A percentile compares a stretch with the other conserved stretches of the same genome.
phyloP scores from a whole-genome alignment of 2,797 vertebrate genomes.

The Parauchenoglanis ngamensis region DNA sequence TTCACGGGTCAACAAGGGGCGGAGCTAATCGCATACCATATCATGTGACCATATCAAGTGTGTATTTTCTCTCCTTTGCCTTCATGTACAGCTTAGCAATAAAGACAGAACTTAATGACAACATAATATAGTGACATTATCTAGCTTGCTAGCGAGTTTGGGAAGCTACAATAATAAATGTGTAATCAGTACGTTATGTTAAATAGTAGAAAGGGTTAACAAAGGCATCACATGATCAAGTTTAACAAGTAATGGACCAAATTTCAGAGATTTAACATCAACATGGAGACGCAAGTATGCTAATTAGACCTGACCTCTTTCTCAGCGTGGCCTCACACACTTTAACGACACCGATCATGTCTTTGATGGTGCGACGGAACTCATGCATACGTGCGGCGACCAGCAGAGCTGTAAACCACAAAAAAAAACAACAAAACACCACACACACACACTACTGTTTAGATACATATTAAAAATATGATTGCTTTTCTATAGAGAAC shows the following conservation, averaged over 20 bases:
- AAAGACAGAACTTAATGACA: background rate
- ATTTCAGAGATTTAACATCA: background rate
- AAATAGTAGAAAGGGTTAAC: background rate
- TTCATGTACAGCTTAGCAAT: background rate
- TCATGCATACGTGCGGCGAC: slow-evolving; percentile 94
- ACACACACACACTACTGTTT: background rate
- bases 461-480: background rate
- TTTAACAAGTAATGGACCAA: background rate
- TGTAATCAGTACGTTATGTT: background rate
- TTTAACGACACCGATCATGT: slow-evolving; percentile 92
- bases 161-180: background rate
- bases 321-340: slow-evolving; percentile 92
- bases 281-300: background rate
- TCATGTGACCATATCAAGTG: too few species aligned
- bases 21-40: background rate
- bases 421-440: background rate
- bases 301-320: slow-evolving; percentile 80
- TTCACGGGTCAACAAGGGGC: background rate
- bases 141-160: background rate
- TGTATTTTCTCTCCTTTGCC: background rate
- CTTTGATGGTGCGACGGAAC: slow-evolving; percentile 90
- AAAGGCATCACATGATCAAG: background rate
- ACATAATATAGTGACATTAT: background rate
- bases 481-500: background rate
- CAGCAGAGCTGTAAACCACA: slow-evolving; percentile 80